Base-by-base conservation (phyloP, 2,888 invertebrate species). In the Heliconius erato region DNA sequence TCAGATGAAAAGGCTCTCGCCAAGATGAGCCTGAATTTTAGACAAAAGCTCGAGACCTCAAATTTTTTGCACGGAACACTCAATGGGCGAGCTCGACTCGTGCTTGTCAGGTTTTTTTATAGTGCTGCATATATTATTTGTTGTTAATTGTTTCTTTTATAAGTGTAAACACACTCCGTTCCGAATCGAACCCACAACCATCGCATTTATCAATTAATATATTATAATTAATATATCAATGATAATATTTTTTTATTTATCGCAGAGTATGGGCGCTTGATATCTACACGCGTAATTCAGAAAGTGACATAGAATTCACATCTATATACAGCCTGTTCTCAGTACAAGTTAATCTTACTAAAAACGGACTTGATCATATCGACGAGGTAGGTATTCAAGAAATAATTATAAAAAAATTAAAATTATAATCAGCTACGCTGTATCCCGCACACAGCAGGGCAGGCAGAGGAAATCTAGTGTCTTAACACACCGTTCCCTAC, bases 241-340 rank as follows among this genome's bases (percentile, higher is more conserved):
- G 9, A 40, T 16, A 3, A 26, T 5, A 14, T 71, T 5, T 14
- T 40, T 14, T 59, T 9, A 23, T 54, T 74, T 59, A 49, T 90
- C 91, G 26, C 89, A 97, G 97, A 90, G 97, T 98, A 49, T 98
- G 98, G 98, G 98, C 97, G 1, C 91, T 98, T 11, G 97, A 97
- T 12, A 96, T 98, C 76, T 96, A 96, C 85, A 97, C 97, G 4
- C 98, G 98, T 7, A 97, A 97, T 88, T 97, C 97, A 0, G 98
- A 97, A 87, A 97, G 97, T 84, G 98, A 98, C 1, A 97, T 97
- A 85, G 98, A 98, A 89, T 97, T 97, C 88, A 98, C 98, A 84
- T 97, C 97, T 0, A 97, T 98, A 90, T 98, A 97, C 92, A 97
- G 98, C 1, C 91, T 98, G 81, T 98, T 98, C 91, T 97, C 97